These are phyloP conservation scores for Watsonalla binaria DNA, from an alignment of 2,888 invertebrate genomes.

Conservation along the genomic window DNA sequence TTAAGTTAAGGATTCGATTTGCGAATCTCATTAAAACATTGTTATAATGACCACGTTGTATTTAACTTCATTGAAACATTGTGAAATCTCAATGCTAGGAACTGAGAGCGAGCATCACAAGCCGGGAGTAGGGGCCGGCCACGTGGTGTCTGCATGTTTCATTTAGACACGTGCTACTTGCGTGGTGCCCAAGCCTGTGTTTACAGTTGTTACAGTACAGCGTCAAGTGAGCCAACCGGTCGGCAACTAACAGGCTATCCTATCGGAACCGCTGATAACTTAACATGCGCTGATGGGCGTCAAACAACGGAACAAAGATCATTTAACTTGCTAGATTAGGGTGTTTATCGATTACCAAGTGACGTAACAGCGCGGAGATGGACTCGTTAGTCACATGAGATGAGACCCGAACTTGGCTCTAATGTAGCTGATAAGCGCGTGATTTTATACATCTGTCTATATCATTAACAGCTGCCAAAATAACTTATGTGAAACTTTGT, in stretches of 20 bases:
- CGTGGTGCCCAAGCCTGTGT: conserved; percentile 34
- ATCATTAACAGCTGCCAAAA: background rate
- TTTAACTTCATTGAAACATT: no score
- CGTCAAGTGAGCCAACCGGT: conserved; percentile 16
- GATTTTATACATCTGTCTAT: background rate
- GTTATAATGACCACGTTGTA: no score
- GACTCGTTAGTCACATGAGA: conserved; percentile 1
- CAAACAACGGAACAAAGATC: conserved; percentile 11
- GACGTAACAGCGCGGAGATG: background rate
- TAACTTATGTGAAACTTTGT: no score
- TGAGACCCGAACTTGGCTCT: background rate
- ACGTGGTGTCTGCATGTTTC: conserved; percentile 43
- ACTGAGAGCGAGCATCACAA: background rate
- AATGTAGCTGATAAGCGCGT: background rate
- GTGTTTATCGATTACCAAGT: conserved; percentile 2
- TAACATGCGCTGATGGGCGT: conserved; percentile 12
- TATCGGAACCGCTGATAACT: conserved; percentile 29
- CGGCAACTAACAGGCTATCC: conserved; percentile 24
- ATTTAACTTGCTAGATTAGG: conserved; percentile 8
- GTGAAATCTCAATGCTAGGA: background rate
- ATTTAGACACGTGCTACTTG: conserved; percentile 38
- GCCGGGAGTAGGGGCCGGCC: conserved; percentile 13
- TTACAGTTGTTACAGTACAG: conserved; percentile 18
- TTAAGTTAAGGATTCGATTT: no score
- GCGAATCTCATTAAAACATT: no score